Evolutionary conservation across 2,888 invertebrate genomes (phyloP), one percentile per base, ranked within the genome.

Genomic region (Lasioglossum morio): DNA sequence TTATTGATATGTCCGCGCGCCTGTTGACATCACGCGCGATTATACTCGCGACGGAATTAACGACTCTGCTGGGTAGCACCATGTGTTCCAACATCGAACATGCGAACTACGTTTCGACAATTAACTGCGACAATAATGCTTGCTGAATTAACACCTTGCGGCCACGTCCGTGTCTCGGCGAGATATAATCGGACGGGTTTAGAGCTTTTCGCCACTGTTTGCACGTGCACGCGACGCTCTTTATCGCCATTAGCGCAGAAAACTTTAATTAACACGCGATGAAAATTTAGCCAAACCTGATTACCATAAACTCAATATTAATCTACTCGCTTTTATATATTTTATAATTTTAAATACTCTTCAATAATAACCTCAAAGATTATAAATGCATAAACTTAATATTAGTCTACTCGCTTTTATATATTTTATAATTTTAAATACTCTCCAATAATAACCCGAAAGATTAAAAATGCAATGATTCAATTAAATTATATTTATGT

Each of bases 61-160:
- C 60, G 14, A 60, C 60, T 60, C 27, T 14, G 60, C 60, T 60
- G 60, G 60, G 60, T 60, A 60, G 27, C 60, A 60, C 60, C 60
- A 30, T 60, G 27, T 27, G 27, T 16, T 14, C 27, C 12, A 14
- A 60, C 4, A 4, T 14, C 60, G 27, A 14, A 60, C 60, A 46
- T 46, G 46, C 46, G 46, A 46, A n/a, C 8, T n/a, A 12, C 23
- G n/a, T 57, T n/a, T n/a, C 27, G n/a, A n/a, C n/a, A 57, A 57
- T 57, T 57, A 12, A 12, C 27, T 27, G 57, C 57, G 57, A 12
- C 57, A 27, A 12, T n/a, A 57, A 27, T 27, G 57, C n/a, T n/a
- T 12, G 57, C 4, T 3, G 27, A 27, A 57, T n/a, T n/a, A 57
- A 57, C 57, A 57, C 57, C 27, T 57, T 0, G n/a, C n/a, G n/a